These are phyloP conservation scores for Sceloporus tristichus DNA, from an alignment of 2,113 vertebrate genomes.

Conservation along the genomic window DNA sequence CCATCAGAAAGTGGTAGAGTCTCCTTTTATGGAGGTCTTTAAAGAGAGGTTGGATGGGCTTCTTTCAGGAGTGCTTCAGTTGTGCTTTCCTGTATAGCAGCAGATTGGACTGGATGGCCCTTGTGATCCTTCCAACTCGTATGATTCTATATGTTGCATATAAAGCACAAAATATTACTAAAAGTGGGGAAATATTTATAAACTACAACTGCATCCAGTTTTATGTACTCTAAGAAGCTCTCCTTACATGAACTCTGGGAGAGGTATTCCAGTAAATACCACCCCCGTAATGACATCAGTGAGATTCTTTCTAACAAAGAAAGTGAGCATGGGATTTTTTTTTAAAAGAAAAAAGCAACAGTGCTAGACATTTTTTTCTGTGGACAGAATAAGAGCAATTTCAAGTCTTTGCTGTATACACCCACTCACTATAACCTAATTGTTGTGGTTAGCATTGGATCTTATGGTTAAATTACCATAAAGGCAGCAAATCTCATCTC, in stretches of 20 bases:
- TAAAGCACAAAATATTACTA: too few relatives aligned
- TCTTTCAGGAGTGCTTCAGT: too few relatives aligned
- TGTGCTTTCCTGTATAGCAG: too few relatives aligned
- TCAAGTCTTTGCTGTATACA: neutral
- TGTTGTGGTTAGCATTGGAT: conserved; percentile 3
- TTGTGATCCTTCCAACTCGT: too few relatives aligned
- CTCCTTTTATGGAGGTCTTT: too few relatives aligned
- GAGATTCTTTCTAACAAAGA: neutral
- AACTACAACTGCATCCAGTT: neutral
- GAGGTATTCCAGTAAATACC: neutral
- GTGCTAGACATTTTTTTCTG: neutral
- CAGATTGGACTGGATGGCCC: too few relatives aligned
- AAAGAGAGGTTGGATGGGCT: too few relatives aligned
- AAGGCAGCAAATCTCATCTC: too few relatives aligned
- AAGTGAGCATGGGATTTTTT: neutral
- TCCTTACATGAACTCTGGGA: neutral
- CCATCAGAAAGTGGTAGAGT: too few relatives aligned
- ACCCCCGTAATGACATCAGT: neutral
- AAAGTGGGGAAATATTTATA: too few relatives aligned
- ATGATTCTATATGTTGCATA: too few relatives aligned
- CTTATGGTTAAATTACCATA: too few relatives aligned
- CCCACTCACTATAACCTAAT: conserved; percentile 31
- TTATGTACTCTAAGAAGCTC: neutral
- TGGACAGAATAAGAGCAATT: conserved; percentile 13
- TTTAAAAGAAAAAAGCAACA: conserved; percentile 8